phyloP scores from a whole-genome alignment of 1,140 invertebrate species.

The Lepidurus apus region DNA sequence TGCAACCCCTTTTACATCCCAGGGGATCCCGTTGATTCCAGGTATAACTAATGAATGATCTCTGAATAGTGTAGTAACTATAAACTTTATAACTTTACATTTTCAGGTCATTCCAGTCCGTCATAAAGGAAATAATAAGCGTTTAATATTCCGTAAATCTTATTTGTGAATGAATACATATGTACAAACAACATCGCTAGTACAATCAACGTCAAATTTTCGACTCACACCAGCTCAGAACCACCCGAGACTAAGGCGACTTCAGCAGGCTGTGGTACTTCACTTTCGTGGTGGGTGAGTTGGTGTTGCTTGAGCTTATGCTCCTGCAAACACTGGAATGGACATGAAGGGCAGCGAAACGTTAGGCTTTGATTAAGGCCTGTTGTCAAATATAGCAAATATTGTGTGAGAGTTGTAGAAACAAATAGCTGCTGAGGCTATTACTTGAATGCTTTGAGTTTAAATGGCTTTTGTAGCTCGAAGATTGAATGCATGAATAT shows the following conservation, averaged over 20 bases:
- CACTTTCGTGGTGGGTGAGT: not conserved
- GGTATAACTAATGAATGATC: slow-evolving; percentile 50
- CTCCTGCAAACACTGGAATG: slow-evolving; percentile 3
- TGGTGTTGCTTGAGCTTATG: not conserved
- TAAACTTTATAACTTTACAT: not conserved
- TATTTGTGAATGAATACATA: not conserved
- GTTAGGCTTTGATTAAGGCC: slow-evolving; percentile 15
- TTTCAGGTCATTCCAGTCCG: not conserved
- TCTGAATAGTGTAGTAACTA: not conserved
- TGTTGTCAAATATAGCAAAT: not conserved
- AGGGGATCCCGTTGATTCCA: slow-evolving; percentile 71
- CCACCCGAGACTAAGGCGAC: not conserved
- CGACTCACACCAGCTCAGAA: no score
- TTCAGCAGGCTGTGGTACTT: not conserved
- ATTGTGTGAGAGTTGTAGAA: not conserved
- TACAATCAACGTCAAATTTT: no score
- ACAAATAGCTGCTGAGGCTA: not conserved
- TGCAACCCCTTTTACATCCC: slow-evolving; percentile 94
- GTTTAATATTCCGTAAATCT: not conserved
- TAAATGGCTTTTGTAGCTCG: slow-evolving; percentile 57
- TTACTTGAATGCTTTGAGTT: slow-evolving; percentile 48
- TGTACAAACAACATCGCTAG: not conserved
- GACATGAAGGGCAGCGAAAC: not conserved
- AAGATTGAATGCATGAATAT: slow-evolving; percentile 62
- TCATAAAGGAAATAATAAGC: not conserved